A percentile compares a stretch with the other conserved stretches of the same genome.
phyloP scores from a whole-genome alignment of 2,113 vertebrate genomes.

The Cynoglossus semilaevis region DNA sequence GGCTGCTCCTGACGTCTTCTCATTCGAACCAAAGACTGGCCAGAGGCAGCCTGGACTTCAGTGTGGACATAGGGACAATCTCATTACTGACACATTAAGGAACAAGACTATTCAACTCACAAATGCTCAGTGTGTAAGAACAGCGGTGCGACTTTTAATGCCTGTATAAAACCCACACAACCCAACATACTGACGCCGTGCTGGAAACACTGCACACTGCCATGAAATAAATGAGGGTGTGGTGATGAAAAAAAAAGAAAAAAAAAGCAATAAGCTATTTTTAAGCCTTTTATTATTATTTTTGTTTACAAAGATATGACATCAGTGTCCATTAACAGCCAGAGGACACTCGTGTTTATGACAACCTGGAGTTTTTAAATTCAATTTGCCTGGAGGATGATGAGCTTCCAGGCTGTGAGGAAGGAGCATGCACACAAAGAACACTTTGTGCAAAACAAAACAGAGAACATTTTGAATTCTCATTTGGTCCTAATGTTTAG shows the following conservation, averaged over 20 bases:
- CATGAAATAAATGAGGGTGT: neutral
- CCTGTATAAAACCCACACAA: constrained; percentile 11
- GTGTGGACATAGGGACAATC: neutral
- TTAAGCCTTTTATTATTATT: too few relatives aligned
- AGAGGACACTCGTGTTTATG: too few relatives aligned
- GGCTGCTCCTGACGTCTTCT: constrained; percentile 1
- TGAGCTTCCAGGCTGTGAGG: too few relatives aligned
- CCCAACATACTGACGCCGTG: constrained; percentile 14
- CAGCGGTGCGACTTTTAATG: neutral
- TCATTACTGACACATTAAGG: constrained; percentile 24
- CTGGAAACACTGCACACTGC: neutral
- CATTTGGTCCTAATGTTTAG: too few relatives aligned
- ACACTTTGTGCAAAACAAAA: too few relatives aligned
- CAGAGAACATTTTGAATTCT: too few relatives aligned
- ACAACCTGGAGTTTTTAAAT: too few relatives aligned
- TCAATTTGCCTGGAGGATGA: too few relatives aligned
- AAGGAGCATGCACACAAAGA: too few relatives aligned
- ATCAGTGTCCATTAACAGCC: too few relatives aligned
- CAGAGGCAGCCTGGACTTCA: neutral
- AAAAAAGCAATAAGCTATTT: too few relatives aligned
- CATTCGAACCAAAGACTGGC: constrained; percentile 12
- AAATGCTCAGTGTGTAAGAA: constrained; percentile 5
- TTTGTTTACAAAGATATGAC: too few relatives aligned
- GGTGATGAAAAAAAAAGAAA: neutral
- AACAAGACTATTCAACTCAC: neutral